Base-by-base conservation (phyloP, 2,888 invertebrate species). In the Euproctis similis region DNA sequence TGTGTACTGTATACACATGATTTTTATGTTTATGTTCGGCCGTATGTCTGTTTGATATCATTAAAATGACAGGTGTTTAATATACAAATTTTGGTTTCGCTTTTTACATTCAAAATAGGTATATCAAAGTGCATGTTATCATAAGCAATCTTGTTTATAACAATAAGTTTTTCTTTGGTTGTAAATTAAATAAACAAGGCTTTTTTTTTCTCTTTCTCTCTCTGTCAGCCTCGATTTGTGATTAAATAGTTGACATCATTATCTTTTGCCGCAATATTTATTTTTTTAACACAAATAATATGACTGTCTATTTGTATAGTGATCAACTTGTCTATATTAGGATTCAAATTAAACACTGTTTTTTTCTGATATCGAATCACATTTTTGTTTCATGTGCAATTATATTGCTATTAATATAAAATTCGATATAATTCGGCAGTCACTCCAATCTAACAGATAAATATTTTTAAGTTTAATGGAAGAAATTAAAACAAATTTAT, bases 1-100 rank as follows among this genome's bases (percentile, higher is more conserved):
- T 52, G 56, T 62, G 52, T 41, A 53, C 29, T 52, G 48, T 49
- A 49, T 55, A 52, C 44, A 52, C 10, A 4, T 22, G 39, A 48
- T 41, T 42, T 39, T 36, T 18, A 30, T 44, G 44, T 47, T 49
- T 46, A 46, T 34, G 39, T 4, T 28, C 21, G 24, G 31, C n/a
- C n/a, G n/a, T n/a, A 19, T 33, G 33, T 8, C 14, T 26, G 31
- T 42, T 38, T 44, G 39, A 41, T 40, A 37, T 36, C 46, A 51
- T n/a, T n/a, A n/a, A n/a, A n/a, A 46, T 43, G 36, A 42, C 42
- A 50, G 47, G 40, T 46, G 38, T 8, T 16, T n/a, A 21, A 28
- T 34, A 34, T 31, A 36, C 31, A 34, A 34, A 46, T 36, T 35
- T n/a, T 46, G 37, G 39, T 11, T 46, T 50, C 46, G 36, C n/a